Evolutionary conservation across 2,113 vertebrate genomes (phyloP), one percentile per base, ranked within the genome.

Genomic region (Sylvia atricapilla): DNA sequence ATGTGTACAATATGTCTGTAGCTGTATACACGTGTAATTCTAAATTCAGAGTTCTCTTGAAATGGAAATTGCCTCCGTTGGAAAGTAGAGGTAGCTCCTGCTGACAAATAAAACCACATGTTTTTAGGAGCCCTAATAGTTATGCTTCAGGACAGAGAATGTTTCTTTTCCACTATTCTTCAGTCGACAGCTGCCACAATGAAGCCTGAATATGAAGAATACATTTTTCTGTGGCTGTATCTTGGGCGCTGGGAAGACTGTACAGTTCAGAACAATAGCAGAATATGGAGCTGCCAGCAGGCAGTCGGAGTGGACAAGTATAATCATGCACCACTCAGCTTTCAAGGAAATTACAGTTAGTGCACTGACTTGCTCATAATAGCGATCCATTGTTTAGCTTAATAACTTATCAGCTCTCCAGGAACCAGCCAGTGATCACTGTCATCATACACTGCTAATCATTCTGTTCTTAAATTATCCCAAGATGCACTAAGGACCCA

Each of bases 291-390:
- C 93, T 95, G 87, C 91, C 95, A 96, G 95, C 87, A 87, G 89
- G 94, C 91, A 92, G 79, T 89, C 73, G 72, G 87, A 92, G 83
- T 92, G 94, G 96, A 96, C 94, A 72, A 95, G 93, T 96, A 92
- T 96, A 94, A 96, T 96, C 95, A 94, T 90, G 94, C 76, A 87
- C 87, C 1, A 68, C 95, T 96, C 91, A 87, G 91, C 93, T 96
- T 95, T 95, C 94, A 94, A 96, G 94, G 95, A 95, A 96, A 95
- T 96, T 93, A 85, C 91, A 92, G 91, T 92, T 93, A 75, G 87
- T 66, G 83, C 80, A 11, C 87, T 95, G 96, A 91, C 94, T 95
- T 46, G 90, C 74, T 97, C 91, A 85, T 96, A 94, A 94, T 96
- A 94, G 95, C 49, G 0, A 83, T 72, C 95, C 93, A 94, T 95